Evolutionary conservation across 2,113 vertebrate species (phyloP).

Genomic region (Microcebus jonahi): DNA sequence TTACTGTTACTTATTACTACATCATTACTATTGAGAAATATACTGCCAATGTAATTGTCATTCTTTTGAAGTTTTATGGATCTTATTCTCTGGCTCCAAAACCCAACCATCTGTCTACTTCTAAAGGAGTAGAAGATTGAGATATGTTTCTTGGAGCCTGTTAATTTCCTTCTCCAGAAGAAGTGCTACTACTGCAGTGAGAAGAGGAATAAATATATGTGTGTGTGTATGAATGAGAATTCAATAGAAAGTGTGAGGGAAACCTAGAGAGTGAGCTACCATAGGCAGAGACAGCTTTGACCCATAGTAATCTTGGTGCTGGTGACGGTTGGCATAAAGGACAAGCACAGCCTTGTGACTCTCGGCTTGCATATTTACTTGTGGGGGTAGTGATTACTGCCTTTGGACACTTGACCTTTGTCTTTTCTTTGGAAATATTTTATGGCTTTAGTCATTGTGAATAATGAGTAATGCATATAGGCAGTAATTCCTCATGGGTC

Average conservation of each 20-base stretch:
- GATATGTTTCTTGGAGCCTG: background rate
- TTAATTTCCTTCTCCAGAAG: constrained; percentile 21
- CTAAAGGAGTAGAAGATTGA: background rate
- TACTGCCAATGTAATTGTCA: background rate
- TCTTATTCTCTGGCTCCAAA: constrained; percentile 23
- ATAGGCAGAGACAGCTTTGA: constrained; percentile 3
- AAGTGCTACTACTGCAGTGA: background rate
- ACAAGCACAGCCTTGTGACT: constrained; percentile 67
- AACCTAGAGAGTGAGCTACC: background rate
- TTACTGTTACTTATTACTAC: too few species aligned
- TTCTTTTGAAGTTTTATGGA: background rate
- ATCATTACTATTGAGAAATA: background rate
- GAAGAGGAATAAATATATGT: background rate
- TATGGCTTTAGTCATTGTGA: constrained; percentile 57
- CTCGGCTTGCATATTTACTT: constrained; percentile 69
- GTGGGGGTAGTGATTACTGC: constrained; percentile 58
- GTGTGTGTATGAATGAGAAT: background rate
- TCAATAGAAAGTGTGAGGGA: background rate
- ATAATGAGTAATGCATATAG: constrained; percentile 36
- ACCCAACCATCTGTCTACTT: background rate
- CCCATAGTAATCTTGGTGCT: background rate
- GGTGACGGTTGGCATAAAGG: constrained; percentile 43
- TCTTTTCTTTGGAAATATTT: constrained; percentile 70
- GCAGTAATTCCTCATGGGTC: background rate
- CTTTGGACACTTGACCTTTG: constrained; percentile 69